These are phyloP conservation scores for Tenthredo livida DNA, from an alignment of 2,888 invertebrate genomes.

Conservation along the genomic window DNA sequence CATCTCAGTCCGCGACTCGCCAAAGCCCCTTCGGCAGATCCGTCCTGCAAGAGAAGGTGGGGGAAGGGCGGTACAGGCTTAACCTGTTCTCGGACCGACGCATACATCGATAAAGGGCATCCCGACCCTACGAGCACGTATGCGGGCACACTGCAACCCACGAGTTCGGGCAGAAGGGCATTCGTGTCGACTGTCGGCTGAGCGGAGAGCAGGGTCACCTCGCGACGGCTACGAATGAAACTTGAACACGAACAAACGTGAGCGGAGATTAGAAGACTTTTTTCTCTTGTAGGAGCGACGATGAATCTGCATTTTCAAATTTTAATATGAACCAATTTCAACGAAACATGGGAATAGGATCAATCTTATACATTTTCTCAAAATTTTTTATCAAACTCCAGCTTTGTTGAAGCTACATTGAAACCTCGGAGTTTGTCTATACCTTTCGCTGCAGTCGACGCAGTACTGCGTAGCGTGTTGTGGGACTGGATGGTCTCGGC, in stretches of 20 bases:
- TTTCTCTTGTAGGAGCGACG: not conserved
- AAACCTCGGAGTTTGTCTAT: not conserved
- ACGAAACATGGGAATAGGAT: not conserved
- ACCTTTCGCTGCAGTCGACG: constrained; percentile 28
- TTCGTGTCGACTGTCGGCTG: constrained; percentile 40
- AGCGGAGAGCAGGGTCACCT: constrained; percentile 42
- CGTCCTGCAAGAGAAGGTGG: constrained; percentile 29
- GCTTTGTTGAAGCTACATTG: not conserved
- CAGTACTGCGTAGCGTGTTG: not conserved
- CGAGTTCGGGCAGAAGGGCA: constrained; percentile 50
- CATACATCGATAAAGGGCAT: constrained; percentile 50
- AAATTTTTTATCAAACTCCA: not conserved
- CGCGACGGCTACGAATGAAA: constrained; percentile 33
- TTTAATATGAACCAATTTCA: not conserved
- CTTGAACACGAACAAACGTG: constrained; percentile 33
- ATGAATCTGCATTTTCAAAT: not conserved
- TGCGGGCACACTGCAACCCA: constrained; percentile 49
- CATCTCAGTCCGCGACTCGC: constrained; percentile 46
- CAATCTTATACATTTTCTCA: not conserved
- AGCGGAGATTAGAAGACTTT: not conserved
- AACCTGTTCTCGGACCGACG: constrained; percentile 47
- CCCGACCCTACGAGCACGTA: constrained; percentile 40
- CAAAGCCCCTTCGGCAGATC: constrained; percentile 46
- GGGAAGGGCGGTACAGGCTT: constrained; percentile 44
- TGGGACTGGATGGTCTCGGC: constrained; percentile 19